Evolutionary conservation across 2,888 invertebrate species (phyloP), one percentile per base, ranked within the genome.

Genomic region (Drosophila heteroneura): DNA sequence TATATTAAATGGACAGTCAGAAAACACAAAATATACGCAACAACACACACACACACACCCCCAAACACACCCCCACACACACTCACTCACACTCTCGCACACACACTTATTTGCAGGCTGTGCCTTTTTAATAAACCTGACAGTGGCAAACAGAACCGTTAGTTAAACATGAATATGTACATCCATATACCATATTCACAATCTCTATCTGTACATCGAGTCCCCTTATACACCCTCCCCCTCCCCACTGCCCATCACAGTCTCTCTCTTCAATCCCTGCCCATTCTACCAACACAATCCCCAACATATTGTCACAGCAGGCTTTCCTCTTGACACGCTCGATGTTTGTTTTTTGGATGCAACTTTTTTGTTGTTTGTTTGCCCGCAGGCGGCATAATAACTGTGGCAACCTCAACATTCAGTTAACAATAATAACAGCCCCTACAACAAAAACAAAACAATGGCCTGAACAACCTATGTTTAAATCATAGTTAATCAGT

Each of bases 111-210:
- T 60, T 22, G 12, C 59, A 53, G 47, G 47, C 61, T 37, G 70
- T 56, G 80, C 67, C 77, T 87, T 85, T 85, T 87, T 69, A 84
- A 82, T 80, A 80, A 80, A 80, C 85, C 74, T 78, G 77, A 78
- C 62, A 62, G 64, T 37, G 59, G 59, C 59, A 71, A 81, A 73
- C 62, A 65, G 54, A 74, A 68, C 32, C 68, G 56, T 69, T 64
- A 41, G 64, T 51, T 61, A 64, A 74, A 68, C 76, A 74, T 2
- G 47, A 54, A 56, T 16, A 28, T 28, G 28, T 12, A 37, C 56
- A 28, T 57, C 28, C 57, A 70, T 58, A 44, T 44, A 33, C 6
- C 47, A 51, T 37, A 51, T 44, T 58, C 57, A 16, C 39, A 39
- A 49, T 62, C 70, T 49, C 44, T 49, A 30, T 58, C 39, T 64